These are phyloP conservation scores for Atta colombica DNA, from an alignment of 1,140 invertebrate genomes.

Conservation along the genomic window DNA sequence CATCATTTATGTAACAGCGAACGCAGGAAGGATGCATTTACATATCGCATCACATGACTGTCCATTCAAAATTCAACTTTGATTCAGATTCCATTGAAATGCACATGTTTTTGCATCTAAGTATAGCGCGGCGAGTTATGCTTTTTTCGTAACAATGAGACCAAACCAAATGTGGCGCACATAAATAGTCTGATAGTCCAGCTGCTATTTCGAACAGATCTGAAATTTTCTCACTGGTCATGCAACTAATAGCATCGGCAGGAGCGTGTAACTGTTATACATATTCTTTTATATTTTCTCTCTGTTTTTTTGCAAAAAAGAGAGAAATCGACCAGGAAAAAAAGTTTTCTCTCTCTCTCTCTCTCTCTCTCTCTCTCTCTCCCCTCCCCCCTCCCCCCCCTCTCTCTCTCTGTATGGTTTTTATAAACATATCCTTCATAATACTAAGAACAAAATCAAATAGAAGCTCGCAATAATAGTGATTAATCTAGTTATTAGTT, in stretches of 20 bases:
- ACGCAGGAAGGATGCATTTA: conserved; percentile 19
- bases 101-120: conserved; percentile 56
- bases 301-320: neutral
- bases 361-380: neutral
- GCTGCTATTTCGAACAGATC: neutral
- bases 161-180: neutral
- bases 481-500: too few relatives aligned
- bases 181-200: conserved; percentile 16
- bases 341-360: neutral
- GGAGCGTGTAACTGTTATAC: neutral
- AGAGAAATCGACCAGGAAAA: neutral
- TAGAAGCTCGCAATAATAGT: conserved; percentile 46
- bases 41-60: conserved; percentile 27
- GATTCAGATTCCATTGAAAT: conserved; percentile 52
- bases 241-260: neutral
- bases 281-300: too few relatives aligned
- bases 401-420: neutral
- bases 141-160: conserved; percentile 25
- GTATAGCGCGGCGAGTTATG: conserved; percentile 4
- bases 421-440: conserved; percentile 38
- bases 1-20: conserved; percentile 21
- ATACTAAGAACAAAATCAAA: neutral
- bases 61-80: conserved; percentile 45
- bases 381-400: fast-evolving
- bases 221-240: conserved; percentile 44